Evolutionary conservation across 2,113 vertebrate species (phyloP), one percentile per base, ranked within the genome.

Genomic region (Leptobrachium ailaonicum): DNA sequence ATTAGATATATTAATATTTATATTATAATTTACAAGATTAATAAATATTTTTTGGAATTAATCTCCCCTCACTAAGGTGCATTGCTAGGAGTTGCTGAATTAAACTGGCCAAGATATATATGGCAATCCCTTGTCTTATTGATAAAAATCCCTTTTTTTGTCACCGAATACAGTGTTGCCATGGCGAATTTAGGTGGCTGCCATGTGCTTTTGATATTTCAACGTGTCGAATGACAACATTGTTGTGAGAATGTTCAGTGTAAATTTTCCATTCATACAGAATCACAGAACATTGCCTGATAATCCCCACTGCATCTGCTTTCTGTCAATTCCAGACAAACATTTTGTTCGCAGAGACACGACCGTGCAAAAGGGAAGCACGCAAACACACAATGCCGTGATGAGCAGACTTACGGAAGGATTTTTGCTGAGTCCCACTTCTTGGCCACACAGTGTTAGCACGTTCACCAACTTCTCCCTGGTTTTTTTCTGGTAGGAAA

Each of bases 391-490:
- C 20, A 64, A 5, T 32, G 32, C 5, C 62, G 2, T 64, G 10
- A 1, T 10, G 20, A 64, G 47, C 47, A 71, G 75, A 88, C 96
- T 95, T 92, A 99, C 98, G 13, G 98, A 99, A 63, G 98, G 98
- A 77, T 99, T 99, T 92, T 99, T 99, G 85, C 95, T 98, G 82
- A 99, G 92, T 80, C 97, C 97, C 50, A 99, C 97, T 91, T 99
- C 97, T 89, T 99, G 97, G 85, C 97, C 98, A 82, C 97, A 99
- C 0, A 99, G 91, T 77, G 96, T 96, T 82, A 99, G 94, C 68
- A 99, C 98, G 0, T 96, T 98, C 60, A 99, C 97, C 87, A 99
- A 88, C 87, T 98, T 99, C 86, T 99, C 98, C 86, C 98, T 95
- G 54, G 97, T 99, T 84, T 97, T 93, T 90, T 99, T 99, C 98